Evolutionary conservation across 2,888 invertebrate species (phyloP), one percentile per base, ranked within the genome.

Genomic region (Tricholauxania praeusta): DNA sequence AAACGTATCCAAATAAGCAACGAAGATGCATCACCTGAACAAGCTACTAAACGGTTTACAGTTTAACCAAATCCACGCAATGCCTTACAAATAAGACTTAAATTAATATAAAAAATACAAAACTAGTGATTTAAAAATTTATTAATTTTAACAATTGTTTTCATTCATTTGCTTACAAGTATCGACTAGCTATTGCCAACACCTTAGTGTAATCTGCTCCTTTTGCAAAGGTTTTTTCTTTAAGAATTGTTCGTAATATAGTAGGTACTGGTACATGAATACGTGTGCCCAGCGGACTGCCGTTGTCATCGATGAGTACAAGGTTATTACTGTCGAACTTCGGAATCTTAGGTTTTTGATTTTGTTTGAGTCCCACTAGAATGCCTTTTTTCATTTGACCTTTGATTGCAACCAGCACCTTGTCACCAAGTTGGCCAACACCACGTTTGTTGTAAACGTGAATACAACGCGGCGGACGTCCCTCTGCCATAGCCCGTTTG

Each of bases 251-350:
- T 71, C 98, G 89, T 65, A 98, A 89, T 75, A 94, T 90, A 4
- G 96, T 94, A 1, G 99, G 99, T 75, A 99, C 93, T 0, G 99
- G 99, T 2, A 96, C 97, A 80, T 95, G 94, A 79, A 99, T 96
- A 79, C 99, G 90, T 2, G 96, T 99, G 19, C 99, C 99, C 5
- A 98, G 87, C 0, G 99, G 99, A 15, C 94, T 93, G 19, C 98
- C 99, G 82, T 91, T 94, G 82, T 99, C 97, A 83, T 99, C 98
- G 57, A 99, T 94, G 0, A 99, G 89, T 1, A 99, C 99, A 71
- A 99, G 88, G 88, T 99, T 99, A 85, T 99, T 99, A 82, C 93
- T 95, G 86, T 99, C 98, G 86, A 95, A 97, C 84, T 94, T 94
- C 0, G 98, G 98, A 52, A 96, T 90, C 86, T 94, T 93, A 0